phyloP scores from a whole-genome alignment of 2,113 vertebrate species.

The Shinisaurus crocodilurus region DNA sequence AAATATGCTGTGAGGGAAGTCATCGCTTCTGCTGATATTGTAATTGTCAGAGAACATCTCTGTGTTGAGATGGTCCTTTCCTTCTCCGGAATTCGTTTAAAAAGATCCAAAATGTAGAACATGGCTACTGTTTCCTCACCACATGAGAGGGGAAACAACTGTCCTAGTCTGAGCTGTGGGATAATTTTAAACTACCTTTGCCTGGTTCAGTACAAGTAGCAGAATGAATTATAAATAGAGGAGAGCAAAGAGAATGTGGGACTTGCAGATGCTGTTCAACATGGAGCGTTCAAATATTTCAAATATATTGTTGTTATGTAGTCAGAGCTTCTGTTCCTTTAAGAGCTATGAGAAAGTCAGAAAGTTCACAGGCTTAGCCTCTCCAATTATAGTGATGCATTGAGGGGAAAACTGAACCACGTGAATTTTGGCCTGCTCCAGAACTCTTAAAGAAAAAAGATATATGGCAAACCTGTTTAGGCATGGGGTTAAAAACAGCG shows the following conservation, averaged over 20 bases:
- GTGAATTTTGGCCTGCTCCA: not conserved
- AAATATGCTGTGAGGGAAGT: not conserved
- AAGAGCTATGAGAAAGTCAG: not conserved
- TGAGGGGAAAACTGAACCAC: not conserved
- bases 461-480: not conserved
- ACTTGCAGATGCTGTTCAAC: too few relatives aligned
- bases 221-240: not conserved
- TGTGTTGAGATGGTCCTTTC: not conserved
- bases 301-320: not conserved
- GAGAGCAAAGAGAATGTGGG: not conserved
- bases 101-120: not conserved
- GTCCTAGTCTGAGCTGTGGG: not conserved
- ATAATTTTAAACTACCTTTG: not conserved
- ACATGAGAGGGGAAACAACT: not conserved
- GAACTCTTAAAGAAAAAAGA: not conserved
- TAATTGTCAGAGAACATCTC: not conserved
- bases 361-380: not conserved
- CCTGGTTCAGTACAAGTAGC: not conserved
- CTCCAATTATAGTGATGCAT: not conserved
- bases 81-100: not conserved
- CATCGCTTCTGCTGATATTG: not conserved
- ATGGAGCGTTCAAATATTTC: not conserved
- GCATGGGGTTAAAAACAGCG: not conserved
- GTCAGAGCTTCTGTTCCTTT: not conserved
- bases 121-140: too few relatives aligned